Percentiles rank a stretch among this genome's conserved stretches.
These are phyloP conservation scores for Tetraneura akinire DNA, from an alignment of 1,140 invertebrate species.

Conservation along the genomic window DNA sequence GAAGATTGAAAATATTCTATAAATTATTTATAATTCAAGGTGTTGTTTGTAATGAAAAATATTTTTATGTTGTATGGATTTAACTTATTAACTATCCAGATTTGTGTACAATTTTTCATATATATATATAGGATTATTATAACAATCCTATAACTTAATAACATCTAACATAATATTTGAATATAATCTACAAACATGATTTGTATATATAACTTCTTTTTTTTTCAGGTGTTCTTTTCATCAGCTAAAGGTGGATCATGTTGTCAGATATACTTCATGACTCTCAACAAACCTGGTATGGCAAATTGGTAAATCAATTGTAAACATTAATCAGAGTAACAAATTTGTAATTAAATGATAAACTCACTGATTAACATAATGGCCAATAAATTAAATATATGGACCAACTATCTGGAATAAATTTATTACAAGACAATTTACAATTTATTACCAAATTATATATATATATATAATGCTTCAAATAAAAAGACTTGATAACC, in stretches of 20 bases:
- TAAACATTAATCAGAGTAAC: not conserved
- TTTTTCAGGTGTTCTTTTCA: constrained; percentile 91
- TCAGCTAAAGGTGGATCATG: constrained; percentile 97
- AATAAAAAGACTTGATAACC: constrained; percentile 50
- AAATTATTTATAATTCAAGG: no score
- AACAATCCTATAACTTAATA: not conserved
- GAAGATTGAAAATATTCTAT: no score
- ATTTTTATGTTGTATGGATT: no score
- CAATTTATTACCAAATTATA: constrained; percentile 38
- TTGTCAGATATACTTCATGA: constrained; percentile 99
- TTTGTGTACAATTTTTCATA: no score
- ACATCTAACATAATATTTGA: no score
- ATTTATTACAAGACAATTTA: not conserved
- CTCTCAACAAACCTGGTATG: constrained; percentile 98
- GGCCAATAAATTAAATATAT: not conserved
- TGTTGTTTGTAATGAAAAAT: no score
- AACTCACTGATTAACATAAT: constrained; percentile 23
- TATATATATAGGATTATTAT: not conserved
- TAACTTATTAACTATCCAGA: no score
- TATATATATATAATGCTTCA: constrained; percentile 37
- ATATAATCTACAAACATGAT: no score
- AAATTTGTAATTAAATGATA: constrained; percentile 10
- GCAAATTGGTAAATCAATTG: constrained; percentile 89
- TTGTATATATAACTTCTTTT: constrained; percentile 38
- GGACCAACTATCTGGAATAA: constrained; percentile 21